Percentiles rank a stretch among this genome's conserved stretches.
These are phyloP conservation scores for Neodiprion lecontei DNA, from an alignment of 1,140 invertebrate species.

Conservation along the genomic window DNA sequence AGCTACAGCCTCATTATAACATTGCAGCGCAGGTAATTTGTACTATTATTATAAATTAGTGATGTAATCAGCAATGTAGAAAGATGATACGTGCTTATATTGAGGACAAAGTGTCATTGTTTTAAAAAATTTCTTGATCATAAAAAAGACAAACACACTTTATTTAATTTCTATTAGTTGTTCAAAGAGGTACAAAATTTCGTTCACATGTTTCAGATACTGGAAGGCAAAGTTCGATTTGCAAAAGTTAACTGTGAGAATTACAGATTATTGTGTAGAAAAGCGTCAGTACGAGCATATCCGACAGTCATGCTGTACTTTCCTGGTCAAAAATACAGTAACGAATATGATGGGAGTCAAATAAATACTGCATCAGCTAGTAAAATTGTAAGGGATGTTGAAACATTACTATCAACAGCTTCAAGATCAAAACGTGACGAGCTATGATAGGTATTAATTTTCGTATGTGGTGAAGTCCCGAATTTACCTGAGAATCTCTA, in stretches of 20 bases:
- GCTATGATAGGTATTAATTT: background rate
- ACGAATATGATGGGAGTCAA: slow-evolving; percentile 26
- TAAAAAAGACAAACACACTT: too few species aligned
- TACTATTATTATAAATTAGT: too few species aligned
- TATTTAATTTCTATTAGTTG: slow-evolving; percentile 8
- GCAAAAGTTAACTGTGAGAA: slow-evolving; percentile 68
- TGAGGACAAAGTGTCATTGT: background rate
- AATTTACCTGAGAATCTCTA: background rate
- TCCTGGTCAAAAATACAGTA: slow-evolving; percentile 24
- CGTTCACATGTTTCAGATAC: slow-evolving; percentile 50
- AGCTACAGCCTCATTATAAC: slow-evolving; percentile 75
- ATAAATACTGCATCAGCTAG: slow-evolving; percentile 21
- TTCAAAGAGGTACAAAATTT: slow-evolving; percentile 10
- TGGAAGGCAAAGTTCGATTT: slow-evolving; percentile 61
- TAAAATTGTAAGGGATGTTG: background rate
- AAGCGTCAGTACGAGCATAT: slow-evolving; percentile 62
- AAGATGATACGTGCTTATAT: background rate
- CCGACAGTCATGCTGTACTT: slow-evolving; percentile 61
- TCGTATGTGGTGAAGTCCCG: background rate
- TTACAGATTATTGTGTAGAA: slow-evolving; percentile 54
- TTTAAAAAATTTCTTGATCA: too few species aligned
- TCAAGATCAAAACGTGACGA: background rate
- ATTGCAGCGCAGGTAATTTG: slow-evolving; percentile 67
- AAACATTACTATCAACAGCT: background rate
- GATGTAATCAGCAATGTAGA: background rate